phyloP scores from a whole-genome alignment of 2,888 invertebrate species.

The Brenthis hecate region DNA sequence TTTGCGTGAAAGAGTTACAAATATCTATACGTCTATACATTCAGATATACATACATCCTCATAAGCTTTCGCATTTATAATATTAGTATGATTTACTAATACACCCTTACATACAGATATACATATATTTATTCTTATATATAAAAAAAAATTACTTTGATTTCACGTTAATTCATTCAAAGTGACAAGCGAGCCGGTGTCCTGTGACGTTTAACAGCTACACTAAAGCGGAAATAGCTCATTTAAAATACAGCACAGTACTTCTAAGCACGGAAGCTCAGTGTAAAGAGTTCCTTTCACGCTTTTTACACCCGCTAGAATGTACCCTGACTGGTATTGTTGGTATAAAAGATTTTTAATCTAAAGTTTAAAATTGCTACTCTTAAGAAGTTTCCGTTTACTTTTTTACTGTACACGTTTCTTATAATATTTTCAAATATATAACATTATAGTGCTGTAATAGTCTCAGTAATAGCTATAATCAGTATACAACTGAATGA shows the following conservation, averaged over 20 bases:
- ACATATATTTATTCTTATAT: neutral
- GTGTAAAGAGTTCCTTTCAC: constrained; percentile 51
- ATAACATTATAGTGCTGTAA: too few species aligned
- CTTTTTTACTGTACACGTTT: constrained; percentile 5
- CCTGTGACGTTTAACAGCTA: constrained; percentile 58
- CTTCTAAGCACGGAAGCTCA: constrained; percentile 58
- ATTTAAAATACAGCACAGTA: constrained; percentile 69
- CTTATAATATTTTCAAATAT: neutral
- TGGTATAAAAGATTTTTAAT: constrained; percentile 28
- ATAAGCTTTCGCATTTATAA: too few species aligned
- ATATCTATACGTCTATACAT: too few species aligned
- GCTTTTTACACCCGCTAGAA: constrained; percentile 53
- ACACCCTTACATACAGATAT: too few species aligned
- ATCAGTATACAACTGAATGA: too few species aligned
- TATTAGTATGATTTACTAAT: too few species aligned
- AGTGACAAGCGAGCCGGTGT: constrained; percentile 45
- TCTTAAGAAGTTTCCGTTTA: constrained; percentile 29
- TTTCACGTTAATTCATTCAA: constrained; percentile 15
- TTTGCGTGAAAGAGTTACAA: too few species aligned
- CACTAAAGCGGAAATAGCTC: constrained; percentile 63
- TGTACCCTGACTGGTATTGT: constrained; percentile 33
- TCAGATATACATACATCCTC: too few species aligned
- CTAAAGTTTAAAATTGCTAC: constrained; percentile 25
- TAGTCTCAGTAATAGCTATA: too few species aligned
- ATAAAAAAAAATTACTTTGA: neutral